Percentiles rank a stretch among this genome's conserved stretches.
phyloP scores from a whole-genome alignment of 2,113 vertebrate genomes.

The Sceloporus tristichus region DNA sequence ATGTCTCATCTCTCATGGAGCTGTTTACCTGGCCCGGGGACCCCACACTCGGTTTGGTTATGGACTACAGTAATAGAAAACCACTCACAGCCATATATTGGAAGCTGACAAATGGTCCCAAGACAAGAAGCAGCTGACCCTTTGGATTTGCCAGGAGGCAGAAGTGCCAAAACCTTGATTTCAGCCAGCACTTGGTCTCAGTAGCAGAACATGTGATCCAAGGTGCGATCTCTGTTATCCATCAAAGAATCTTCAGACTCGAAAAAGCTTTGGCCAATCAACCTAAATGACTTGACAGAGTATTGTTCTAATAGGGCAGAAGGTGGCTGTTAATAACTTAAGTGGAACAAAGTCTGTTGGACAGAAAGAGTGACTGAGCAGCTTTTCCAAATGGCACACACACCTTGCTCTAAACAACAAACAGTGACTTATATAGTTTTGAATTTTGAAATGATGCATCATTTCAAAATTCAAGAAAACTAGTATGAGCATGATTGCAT shows the following conservation, averaged over 20 bases:
- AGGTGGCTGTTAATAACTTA: neutral
- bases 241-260: neutral
- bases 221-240: neutral
- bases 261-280: neutral
- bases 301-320: neutral
- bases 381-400: neutral
- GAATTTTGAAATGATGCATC: no score
- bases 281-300: neutral
- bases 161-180: neutral
- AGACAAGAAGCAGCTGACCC: neutral
- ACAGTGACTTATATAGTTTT: no score
- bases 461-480: no score
- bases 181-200: neutral
- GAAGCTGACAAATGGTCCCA: neutral
- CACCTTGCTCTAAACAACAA: no score
- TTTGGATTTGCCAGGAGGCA: neutral
- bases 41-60: conserved; percentile 74
- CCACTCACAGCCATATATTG: rapidly evolving
- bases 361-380: neutral
- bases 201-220: neutral
- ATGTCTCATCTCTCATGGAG: conserved; percentile 73
- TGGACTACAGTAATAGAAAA: conserved; percentile 35
- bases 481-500: no score
- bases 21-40: conserved; percentile 49
- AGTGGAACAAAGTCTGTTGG: no score